Conservation (phyloP, 35 echinoderm and acorn worm species). For the Ptychodera flava region DNA sequence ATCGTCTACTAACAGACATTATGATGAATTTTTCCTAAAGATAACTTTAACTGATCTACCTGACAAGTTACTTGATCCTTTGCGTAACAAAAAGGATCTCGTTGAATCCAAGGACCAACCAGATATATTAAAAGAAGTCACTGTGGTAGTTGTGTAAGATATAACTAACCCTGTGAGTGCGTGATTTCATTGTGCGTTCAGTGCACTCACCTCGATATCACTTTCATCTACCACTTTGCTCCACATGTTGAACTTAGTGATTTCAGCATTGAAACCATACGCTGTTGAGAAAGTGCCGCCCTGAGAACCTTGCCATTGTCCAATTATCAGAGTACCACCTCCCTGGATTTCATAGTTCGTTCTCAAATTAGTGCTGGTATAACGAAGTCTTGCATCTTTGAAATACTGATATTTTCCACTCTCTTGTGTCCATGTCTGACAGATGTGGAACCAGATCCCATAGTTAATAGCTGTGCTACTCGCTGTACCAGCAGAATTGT, state of each 20-base stretch:
- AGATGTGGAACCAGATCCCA: not conserved
- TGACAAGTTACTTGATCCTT: no score
- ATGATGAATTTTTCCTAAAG: no score
- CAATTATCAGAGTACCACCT: not conserved
- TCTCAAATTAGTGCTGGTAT: not conserved
- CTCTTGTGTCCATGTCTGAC: not conserved
- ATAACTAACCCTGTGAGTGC: no score
- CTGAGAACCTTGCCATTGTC: not conserved
- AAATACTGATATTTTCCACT: not conserved
- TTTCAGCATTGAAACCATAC: not conserved
- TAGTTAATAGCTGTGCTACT: not conserved
- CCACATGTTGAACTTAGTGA: not conserved
- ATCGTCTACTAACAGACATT: no score
- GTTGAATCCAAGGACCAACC: no score
- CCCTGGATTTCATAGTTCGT: not conserved
- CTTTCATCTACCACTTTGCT: not conserved
- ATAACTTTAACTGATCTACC: no score
- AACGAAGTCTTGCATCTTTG: not conserved
- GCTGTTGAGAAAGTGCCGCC: not conserved
- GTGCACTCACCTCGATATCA: not conserved
- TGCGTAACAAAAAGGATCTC: no score
- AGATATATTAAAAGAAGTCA: no score
- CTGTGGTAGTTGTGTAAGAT: no score
- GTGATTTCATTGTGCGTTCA: no score
- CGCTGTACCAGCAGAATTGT: not conserved